Evolutionary conservation across 2,113 vertebrate genomes (phyloP).

Genomic region (Microcebus jonahi): DNA sequence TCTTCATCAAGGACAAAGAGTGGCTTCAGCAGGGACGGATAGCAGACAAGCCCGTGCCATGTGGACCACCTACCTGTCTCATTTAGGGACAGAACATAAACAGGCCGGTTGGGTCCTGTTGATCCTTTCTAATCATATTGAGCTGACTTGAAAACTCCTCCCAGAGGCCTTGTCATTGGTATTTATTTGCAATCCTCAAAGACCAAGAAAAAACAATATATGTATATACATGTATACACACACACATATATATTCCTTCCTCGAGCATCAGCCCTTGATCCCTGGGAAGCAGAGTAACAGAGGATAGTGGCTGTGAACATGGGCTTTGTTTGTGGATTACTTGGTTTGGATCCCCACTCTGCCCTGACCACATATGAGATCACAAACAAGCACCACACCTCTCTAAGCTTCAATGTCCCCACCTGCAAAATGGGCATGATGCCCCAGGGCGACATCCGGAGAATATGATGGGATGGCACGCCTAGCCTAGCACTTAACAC

Average conservation of each 20-base stretch:
- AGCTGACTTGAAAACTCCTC: not conserved
- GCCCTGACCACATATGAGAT: not conserved
- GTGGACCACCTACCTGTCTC: not conserved
- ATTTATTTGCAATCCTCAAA: slow-evolving; percentile 41
- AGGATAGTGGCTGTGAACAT: not conserved
- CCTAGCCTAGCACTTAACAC: too few species aligned
- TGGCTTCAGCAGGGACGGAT: not conserved
- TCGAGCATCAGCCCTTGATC: not conserved
- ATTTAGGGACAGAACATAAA: not conserved
- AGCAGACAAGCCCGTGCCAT: not conserved
- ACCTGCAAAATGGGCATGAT: not conserved
- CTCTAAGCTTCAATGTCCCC: not conserved
- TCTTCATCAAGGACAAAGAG: slow-evolving; percentile 32
- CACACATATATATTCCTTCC: not conserved
- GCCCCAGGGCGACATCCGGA: not conserved
- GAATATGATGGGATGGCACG: not conserved
- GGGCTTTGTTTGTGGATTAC: not conserved
- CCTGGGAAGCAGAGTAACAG: not conserved
- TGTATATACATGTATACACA: too few species aligned
- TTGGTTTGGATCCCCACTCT: not conserved
- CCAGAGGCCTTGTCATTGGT: not conserved
- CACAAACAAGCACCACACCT: not conserved
- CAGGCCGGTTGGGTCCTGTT: not conserved
- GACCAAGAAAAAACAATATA: not conserved
- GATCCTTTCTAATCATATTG: slow-evolving; percentile 11